Percentiles rank a stretch among this genome's conserved stretches.
phyloP scores from a whole-genome alignment of 2,113 vertebrate species.

The Nannobrachium achirus region DNA sequence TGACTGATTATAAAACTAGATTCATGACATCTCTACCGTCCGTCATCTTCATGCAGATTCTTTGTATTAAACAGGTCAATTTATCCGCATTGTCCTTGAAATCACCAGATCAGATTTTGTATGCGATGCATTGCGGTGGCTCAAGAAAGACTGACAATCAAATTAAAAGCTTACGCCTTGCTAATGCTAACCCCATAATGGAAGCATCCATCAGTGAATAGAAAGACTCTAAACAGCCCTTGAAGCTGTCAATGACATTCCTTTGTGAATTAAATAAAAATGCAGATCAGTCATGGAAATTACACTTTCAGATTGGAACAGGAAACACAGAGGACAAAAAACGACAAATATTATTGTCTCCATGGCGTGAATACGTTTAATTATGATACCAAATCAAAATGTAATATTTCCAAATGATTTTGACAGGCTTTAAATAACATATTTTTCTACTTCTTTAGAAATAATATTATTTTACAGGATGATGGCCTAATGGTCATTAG shows the following conservation, averaged over 20 bases:
- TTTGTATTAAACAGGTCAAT: constrained; percentile 11
- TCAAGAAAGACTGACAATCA: constrained; percentile 28
- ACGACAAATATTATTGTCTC: no score
- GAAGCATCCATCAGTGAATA: constrained; percentile 24
- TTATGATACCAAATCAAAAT: no score
- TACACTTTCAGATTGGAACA: constrained; percentile 11
- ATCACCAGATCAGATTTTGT: constrained; percentile 31
- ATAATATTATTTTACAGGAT: no score
- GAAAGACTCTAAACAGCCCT: constrained; percentile 59
- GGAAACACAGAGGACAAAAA: no score
- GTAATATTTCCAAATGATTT: no score
- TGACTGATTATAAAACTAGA: no score
- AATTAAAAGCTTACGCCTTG: constrained; percentile 50
- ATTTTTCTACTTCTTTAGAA: no score
- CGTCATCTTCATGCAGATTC: not conserved
- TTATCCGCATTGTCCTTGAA: constrained; percentile 53
- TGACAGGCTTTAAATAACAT: no score
- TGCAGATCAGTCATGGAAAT: constrained; percentile 19
- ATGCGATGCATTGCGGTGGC: constrained; percentile 59
- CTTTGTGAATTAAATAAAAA: constrained; percentile 35
- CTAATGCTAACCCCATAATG: constrained; percentile 58
- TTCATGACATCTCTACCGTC: no score
- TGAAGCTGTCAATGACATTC: constrained; percentile 59
- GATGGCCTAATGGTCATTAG: no score
- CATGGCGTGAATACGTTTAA: no score